Conservation (phyloP, 2,113 vertebrate species). For the Ibidorhyncha struthersii region DNA sequence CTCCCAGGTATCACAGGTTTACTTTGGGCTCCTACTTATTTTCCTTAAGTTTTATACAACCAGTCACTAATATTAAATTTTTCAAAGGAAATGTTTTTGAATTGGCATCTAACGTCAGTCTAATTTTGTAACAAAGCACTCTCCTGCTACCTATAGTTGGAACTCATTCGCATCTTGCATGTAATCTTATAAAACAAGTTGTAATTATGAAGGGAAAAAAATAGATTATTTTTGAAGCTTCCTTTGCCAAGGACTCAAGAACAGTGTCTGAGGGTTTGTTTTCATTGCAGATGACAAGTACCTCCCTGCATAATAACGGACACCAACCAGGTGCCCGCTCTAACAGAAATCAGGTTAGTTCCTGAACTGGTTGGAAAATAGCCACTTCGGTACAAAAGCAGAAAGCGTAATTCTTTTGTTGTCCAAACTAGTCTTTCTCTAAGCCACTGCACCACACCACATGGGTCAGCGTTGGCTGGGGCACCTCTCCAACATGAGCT, state of each 20-base stretch:
- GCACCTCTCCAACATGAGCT: background rate
- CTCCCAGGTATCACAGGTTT: background rate
- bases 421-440: background rate
- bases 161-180: background rate
- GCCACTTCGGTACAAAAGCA: background rate
- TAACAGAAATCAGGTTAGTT: background rate
- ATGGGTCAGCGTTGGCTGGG: background rate
- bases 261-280: background rate
- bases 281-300: background rate
- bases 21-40: background rate
- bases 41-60: background rate
- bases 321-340: background rate
- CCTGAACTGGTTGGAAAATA: background rate
- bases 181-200: background rate
- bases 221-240: background rate
- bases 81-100: background rate
- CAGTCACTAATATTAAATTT: background rate
- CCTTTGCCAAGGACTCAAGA: background rate
- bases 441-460: background rate
- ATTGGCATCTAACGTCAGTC: background rate
- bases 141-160: background rate
- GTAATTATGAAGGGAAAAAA: background rate
- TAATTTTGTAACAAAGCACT: background rate
- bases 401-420: background rate
- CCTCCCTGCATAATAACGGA: background rate